Conservation (phyloP, 2,113 vertebrate genomes). For the Rhinolophus sinicus region DNA sequence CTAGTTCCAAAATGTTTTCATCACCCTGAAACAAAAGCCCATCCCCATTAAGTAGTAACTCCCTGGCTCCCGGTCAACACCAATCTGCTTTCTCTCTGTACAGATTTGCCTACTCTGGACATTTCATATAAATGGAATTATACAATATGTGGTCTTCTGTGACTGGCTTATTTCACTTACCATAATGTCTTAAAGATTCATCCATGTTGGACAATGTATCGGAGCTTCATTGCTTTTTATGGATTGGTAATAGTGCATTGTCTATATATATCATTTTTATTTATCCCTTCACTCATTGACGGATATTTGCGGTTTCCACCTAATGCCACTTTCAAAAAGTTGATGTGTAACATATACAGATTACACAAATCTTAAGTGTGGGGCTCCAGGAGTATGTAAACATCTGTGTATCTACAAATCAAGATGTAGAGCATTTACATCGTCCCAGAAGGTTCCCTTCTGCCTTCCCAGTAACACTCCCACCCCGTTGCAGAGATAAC, state of each 20-base stretch:
- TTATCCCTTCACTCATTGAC: not conserved
- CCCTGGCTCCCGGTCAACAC: not conserved
- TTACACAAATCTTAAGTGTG: not conserved
- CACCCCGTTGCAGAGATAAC: not conserved
- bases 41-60: no score
- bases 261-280: not conserved
- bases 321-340: not conserved
- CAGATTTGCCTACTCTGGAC: not conserved
- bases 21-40: not conserved
- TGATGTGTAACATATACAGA: no score
- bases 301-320: not conserved
- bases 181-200: not conserved
- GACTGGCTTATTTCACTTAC: not conserved
- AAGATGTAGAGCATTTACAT: rapidly evolving
- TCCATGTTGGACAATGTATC: rapidly evolving
- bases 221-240: not conserved
- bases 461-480: not conserved
- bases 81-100: not conserved
- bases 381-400: no score
- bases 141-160: rapidly evolving
- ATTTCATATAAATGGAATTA: not conserved
- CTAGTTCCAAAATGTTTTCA: not conserved
- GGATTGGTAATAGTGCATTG: not conserved
- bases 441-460: not conserved
- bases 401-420: not conserved